phyloP scores from a whole-genome alignment of 2,888 invertebrate species.

The Eristalis tenax region DNA sequence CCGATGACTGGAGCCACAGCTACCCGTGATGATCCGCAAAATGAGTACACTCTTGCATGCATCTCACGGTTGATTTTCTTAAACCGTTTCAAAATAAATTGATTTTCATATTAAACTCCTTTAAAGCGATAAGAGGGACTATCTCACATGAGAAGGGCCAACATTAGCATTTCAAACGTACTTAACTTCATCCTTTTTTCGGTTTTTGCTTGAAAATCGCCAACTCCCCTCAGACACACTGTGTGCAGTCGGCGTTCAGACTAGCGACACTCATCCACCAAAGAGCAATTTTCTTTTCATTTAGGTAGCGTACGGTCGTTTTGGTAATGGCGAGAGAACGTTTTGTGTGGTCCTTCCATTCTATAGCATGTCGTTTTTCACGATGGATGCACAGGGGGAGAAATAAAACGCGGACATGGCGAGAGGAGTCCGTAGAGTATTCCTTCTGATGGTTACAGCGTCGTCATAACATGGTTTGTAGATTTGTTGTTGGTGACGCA shows the following conservation, averaged over 20 bases:
- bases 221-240: slow-evolving; percentile 6
- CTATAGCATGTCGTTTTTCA: neutral
- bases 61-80: neutral
- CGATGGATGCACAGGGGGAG: neutral
- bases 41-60: neutral
- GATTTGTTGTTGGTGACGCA: slow-evolving; percentile 1
- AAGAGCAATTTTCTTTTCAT: slow-evolving; percentile 38
- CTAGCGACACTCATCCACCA: slow-evolving; percentile 4
- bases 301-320: slow-evolving; percentile 15
- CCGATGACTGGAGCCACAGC: no score
- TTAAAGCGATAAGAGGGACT: neutral
- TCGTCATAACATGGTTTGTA: slow-evolving; percentile 3
- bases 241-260: neutral
- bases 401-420: neutral
- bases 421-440: neutral
- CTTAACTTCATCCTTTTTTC: neutral
- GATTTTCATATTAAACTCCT: neutral
- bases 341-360: slow-evolving; percentile 6
- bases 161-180: neutral
- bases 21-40: no score
- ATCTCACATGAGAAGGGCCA: neutral
- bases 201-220: neutral
- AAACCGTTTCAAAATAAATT: neutral
- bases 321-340: slow-evolving; percentile 32
- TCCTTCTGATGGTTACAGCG: slow-evolving; percentile 3